Conservation (phyloP, 2,888 invertebrate species). For the Lasioglossum calceatum region DNA sequence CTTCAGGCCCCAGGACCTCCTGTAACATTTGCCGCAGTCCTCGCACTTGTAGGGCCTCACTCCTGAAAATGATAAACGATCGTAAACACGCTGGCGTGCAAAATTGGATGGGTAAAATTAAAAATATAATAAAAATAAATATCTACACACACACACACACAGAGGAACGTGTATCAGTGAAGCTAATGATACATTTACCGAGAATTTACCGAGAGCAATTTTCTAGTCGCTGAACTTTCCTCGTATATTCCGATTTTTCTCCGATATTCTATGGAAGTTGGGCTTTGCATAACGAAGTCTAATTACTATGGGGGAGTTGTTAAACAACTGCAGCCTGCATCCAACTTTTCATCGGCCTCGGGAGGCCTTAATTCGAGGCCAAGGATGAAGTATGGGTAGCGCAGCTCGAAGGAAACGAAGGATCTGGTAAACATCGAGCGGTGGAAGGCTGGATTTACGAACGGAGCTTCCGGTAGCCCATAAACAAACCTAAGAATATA, state of each 20-base stretch:
- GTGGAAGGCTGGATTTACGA: background rate
- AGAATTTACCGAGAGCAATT: background rate
- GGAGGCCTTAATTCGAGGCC: background rate
- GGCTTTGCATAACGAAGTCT: background rate
- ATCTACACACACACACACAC: too few species aligned
- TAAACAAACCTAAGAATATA: constrained; percentile 11
- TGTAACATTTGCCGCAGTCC: constrained; percentile 66
- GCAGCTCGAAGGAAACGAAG: background rate
- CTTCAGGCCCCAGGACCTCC: constrained; percentile 67
- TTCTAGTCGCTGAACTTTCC: background rate
- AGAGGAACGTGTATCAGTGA: background rate
- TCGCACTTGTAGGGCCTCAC: constrained; percentile 68
- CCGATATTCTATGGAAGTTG: background rate
- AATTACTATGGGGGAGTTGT: background rate
- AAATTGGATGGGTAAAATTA: background rate
- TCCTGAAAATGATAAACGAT: constrained; percentile 44
- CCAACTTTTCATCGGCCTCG: background rate
- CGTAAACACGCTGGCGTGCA: background rate
- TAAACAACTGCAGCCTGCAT: background rate
- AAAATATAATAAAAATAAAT: background rate
- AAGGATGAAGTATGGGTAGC: background rate
- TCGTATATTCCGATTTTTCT: background rate
- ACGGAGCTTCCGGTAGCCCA: constrained; percentile 17
- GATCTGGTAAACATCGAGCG: background rate
- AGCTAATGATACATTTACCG: background rate